Evolutionary conservation across 2,888 invertebrate species (phyloP), one percentile per base, ranked within the genome.

Genomic region (Melinaea menophilus): DNA sequence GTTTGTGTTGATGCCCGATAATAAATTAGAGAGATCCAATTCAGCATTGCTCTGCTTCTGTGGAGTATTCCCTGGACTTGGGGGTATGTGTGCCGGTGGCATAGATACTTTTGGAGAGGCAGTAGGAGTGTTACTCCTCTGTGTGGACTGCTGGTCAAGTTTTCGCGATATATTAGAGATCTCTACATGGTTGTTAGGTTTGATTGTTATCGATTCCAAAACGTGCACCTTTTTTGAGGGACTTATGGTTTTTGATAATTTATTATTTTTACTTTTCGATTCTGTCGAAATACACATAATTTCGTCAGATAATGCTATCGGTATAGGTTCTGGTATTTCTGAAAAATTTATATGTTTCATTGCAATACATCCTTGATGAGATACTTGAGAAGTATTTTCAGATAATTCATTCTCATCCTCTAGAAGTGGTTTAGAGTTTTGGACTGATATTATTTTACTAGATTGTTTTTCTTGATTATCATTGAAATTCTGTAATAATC

Each of bases 1-100:
- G 66, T 86, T 84, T 31, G 91, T 84, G 68, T 91, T 88, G 62
- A 91, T 88, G 34, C 85, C 84, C 55, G 85, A 74, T 46, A 91
- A 72, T 62, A 91, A 71, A 72, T 79, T 82, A 7, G 85, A 73
- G 11, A 90, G 69, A 74, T 90, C 84, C 31, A 86, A 31, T 68
- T 79, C 78, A 7, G 78, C 66, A 4, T 70, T 46, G 34, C 72
- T 48, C 45, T 65, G 65, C 13, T 62, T 64, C 22, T 65, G 61
- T 41, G 62, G 58, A 47, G 41, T 55, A 62, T 45, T 62, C n/a
- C 31, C 41, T n/a, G 31, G 7, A 37, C 0, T 35, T 41, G 59
- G 62, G 9, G 31, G 9, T 55, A n/a, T 9, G 22, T 22, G 7
- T 31, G 51, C 31, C 31, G 22, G 51, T 51, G 51, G 51, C 9